Percentiles rank a stretch among this genome's conserved stretches.
Conservation (phyloP, 92 coral and sea anemone species). For the Parazoanthus swiftii region DNA sequence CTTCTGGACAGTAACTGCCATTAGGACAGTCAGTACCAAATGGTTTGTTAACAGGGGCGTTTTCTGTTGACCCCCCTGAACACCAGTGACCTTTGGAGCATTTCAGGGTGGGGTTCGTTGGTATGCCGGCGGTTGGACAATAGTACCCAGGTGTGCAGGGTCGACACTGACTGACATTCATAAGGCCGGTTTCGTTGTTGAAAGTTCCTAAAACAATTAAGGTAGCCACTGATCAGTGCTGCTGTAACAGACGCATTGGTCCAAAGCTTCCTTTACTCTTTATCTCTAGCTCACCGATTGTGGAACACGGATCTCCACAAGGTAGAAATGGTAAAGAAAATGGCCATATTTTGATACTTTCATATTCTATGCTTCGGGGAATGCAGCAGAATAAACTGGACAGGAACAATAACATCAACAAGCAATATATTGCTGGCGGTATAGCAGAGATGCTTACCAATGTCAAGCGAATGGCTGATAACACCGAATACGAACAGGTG, state of each 20-base stretch:
- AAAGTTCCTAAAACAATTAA: slow-evolving; percentile 71
- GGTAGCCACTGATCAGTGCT: neutral
- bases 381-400: no score
- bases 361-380: no score
- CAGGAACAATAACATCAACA: no score
- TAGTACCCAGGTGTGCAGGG: slow-evolving; percentile 90
- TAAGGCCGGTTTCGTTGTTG: slow-evolving; percentile 76
- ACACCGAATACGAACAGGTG: no score
- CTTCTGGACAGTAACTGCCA: slow-evolving; percentile 97
- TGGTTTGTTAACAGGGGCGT: slow-evolving; percentile 67
- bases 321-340: no score
- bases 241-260: no score
- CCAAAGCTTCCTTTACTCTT: neutral
- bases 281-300: no score
- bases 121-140: slow-evolving; percentile 68
- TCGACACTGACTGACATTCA: slow-evolving; percentile 68
- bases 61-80: slow-evolving; percentile 71
- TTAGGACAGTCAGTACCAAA: slow-evolving; percentile 91
- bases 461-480: no score
- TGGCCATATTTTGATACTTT: no score
- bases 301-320: no score
- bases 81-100: slow-evolving; percentile 96
- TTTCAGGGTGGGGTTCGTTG: slow-evolving; percentile 60
- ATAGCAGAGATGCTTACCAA: no score
- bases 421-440: no score